Percentiles rank a stretch among this genome's conserved stretches.
Conservation (phyloP, 2,888 invertebrate species). For the Himalopsyche kuldschensis region DNA sequence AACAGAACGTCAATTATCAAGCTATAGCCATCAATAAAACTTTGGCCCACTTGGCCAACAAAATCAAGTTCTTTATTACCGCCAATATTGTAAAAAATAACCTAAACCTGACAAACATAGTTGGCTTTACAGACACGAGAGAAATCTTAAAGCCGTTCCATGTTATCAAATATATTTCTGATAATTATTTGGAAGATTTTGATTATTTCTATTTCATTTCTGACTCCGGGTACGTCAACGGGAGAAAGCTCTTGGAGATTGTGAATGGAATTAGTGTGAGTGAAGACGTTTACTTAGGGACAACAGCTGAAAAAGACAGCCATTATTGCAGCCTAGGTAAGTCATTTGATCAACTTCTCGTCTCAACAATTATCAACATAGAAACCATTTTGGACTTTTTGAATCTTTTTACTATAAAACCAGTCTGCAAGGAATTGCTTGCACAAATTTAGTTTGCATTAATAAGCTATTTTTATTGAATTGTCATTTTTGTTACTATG, state of each 20-base stretch:
- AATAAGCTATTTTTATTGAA: too few species aligned
- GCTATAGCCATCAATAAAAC: constrained; percentile 88
- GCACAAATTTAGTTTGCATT: constrained; percentile 42
- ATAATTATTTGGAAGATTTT: constrained; percentile 85
- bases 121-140: constrained; percentile 82
- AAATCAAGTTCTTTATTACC: constrained; percentile 78
- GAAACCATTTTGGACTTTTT: too few species aligned
- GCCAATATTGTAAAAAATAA: constrained; percentile 59
- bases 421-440: not conserved
- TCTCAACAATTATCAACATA: too few species aligned
- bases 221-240: constrained; percentile 84
- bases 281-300: constrained; percentile 83
- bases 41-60: constrained; percentile 79
- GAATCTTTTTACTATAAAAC: too few species aligned
- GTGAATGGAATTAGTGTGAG: constrained; percentile 80
- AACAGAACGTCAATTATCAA: constrained; percentile 70
- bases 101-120: constrained; percentile 69
- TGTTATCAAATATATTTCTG: constrained; percentile 84
- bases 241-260: constrained; percentile 70
- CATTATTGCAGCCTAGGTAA: constrained; percentile 71
- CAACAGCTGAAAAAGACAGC: constrained; percentile 59
- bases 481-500: too few species aligned
- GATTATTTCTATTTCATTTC: constrained; percentile 90
- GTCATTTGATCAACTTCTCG: not conserved
- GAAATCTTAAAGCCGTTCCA: constrained; percentile 81